These are phyloP conservation scores for Chaetogeoica ovagalla DNA, from an alignment of 2,888 invertebrate genomes.

Conservation along the genomic window DNA sequence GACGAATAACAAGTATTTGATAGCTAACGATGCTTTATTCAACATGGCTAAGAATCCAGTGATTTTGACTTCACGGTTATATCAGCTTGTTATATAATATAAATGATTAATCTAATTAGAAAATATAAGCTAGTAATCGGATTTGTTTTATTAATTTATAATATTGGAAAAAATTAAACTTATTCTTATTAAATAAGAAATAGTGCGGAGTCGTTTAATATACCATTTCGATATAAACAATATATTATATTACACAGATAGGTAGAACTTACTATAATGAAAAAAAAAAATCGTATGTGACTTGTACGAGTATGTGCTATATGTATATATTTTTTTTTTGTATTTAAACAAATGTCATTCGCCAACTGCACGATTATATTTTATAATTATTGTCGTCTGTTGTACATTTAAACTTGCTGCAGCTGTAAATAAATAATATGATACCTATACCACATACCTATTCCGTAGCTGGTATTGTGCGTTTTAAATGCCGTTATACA, in stretches of 20 bases:
- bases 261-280: background rate
- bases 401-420: background rate
- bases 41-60: slow-evolving; percentile 28
- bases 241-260: background rate
- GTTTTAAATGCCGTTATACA: no score
- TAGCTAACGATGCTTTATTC: slow-evolving; percentile 46
- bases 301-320: background rate
- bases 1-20: slow-evolving; percentile 55
- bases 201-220: background rate
- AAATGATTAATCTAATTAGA: background rate
- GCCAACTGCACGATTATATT: slow-evolving; percentile 33
- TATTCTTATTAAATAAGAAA: slow-evolving; percentile 8
- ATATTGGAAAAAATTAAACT: background rate
- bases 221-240: slow-evolving; percentile 1
- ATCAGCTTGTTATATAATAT: background rate
- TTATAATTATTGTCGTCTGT: background rate
- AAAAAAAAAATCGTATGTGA: background rate
- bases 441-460: background rate
- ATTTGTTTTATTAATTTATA: background rate
- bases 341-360: slow-evolving; percentile 42
- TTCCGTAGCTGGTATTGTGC: no score
- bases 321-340: slow-evolving; percentile 1
- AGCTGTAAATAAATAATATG: slow-evolving; percentile 1
- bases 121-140: no score
- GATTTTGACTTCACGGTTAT: background rate